Base-by-base conservation (phyloP, 1,140 invertebrate species). In the Leptinotarsa texana region DNA sequence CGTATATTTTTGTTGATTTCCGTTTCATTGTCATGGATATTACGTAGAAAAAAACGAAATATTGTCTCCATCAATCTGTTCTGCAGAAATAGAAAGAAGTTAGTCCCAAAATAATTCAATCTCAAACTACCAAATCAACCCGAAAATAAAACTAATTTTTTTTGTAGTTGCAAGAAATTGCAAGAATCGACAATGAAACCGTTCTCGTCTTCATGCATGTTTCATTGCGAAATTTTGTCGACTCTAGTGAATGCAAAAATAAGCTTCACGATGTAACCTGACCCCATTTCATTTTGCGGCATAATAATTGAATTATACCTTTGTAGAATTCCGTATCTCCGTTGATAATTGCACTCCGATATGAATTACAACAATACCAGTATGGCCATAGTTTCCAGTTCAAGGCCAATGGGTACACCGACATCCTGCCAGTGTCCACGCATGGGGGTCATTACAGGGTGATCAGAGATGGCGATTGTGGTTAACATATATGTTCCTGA, bases 291-390 rank as follows among this genome's bases (percentile, higher is more conserved):
- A 57, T 57, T 57, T 57, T n/a, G 51, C 51, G 5, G 51, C 15
- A 57, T 57, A 57, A 42, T 42, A 42, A 42, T 42, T 42, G 8
- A 42, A 42, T 42, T 42, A 42, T 42, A 42, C 33, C 33, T 42
- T 42, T 57, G n/a, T 57, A 57, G n/a, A 57, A 57, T 57, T 57
- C n/a, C n/a, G 51, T 57, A 17, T 18, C 51, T 17, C n/a, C 2
- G 6, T 57, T 15, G n/a, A 17, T 57, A 57, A 15, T 18, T 57
- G 6, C 51, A 57, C n/a, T 57, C 3, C 51, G 33, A 57, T 57
- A 57, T 57, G n/a, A 57, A 18, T 57, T 57, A 57, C 51, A 57
- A 57, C 51, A 57, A 57, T 57, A 57, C 51, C 51, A n/a, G 51
- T 57, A 57, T 57, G n/a, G 51, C 51, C 51, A 13, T 18, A 18